These are phyloP conservation scores for Drosophila prolongata DNA, from an alignment of 2,888 invertebrate species.

Conservation along the genomic window DNA sequence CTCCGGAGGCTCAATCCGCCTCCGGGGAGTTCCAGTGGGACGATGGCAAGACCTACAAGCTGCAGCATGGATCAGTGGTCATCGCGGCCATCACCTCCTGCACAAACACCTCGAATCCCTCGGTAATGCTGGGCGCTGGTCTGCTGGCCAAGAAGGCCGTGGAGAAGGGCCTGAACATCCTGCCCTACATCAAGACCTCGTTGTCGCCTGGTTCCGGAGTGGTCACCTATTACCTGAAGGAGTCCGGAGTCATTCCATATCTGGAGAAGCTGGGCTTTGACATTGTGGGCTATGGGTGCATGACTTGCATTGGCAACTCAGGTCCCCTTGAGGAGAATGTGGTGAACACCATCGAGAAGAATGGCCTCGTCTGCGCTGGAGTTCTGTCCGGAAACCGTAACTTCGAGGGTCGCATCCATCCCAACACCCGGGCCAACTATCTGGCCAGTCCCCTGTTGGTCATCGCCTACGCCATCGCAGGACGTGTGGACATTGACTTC, in stretches of 20 bases:
- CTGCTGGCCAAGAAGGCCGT: slow-evolving; percentile 97
- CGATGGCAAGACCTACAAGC: slow-evolving; percentile 91
- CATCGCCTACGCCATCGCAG: slow-evolving; percentile 98
- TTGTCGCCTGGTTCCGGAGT: slow-evolving; percentile 98
- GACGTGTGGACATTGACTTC: slow-evolving; percentile 97
- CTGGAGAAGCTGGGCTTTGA: slow-evolving; percentile 95
- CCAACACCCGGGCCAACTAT: slow-evolving; percentile 98
- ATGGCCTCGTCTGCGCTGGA: slow-evolving; percentile 96
- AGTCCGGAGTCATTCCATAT: slow-evolving; percentile 96
- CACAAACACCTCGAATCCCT: slow-evolving; percentile 99
- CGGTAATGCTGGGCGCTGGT: slow-evolving; percentile 98
- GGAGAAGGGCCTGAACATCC: slow-evolving; percentile 93
- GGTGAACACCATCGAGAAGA: slow-evolving; percentile 96
- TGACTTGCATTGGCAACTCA: slow-evolving; percentile 99
- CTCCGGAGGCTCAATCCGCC: slow-evolving; percentile 87
- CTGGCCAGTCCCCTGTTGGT: slow-evolving; percentile 98
- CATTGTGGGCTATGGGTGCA: slow-evolving; percentile 99
- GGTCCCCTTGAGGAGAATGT: slow-evolving; percentile 97
- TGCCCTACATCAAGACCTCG: slow-evolving; percentile 98
- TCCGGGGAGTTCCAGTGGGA: slow-evolving; percentile 90
- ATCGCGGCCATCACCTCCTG: slow-evolving; percentile 99
- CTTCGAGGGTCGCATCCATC: slow-evolving; percentile 99
- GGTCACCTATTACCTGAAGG: slow-evolving; percentile 91
- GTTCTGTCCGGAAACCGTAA: slow-evolving; percentile 99
- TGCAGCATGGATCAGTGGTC: slow-evolving; percentile 96